Evolutionary conservation across 2,888 invertebrate species (phyloP).

Genomic region (Galerucella pusilla): DNA sequence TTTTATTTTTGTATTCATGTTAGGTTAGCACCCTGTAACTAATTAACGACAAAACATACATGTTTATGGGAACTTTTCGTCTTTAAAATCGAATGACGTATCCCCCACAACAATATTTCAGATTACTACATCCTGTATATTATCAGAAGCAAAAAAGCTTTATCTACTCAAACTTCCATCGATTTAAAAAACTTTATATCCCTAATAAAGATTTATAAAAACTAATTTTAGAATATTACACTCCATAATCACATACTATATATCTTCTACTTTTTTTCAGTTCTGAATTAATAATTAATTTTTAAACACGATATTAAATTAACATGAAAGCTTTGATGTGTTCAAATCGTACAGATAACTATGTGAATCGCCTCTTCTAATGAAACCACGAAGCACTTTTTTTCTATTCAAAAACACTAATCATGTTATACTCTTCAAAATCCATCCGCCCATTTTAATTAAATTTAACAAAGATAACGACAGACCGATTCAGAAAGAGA

Average conservation of each 20-base stretch:
- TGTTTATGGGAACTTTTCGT: too few species aligned
- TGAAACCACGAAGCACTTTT: neutral
- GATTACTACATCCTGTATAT: too few species aligned
- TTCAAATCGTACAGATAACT: neutral
- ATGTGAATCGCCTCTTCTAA: constrained; percentile 2
- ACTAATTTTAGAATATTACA: neutral
- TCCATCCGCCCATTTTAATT: constrained; percentile 4
- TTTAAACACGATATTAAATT: neutral
- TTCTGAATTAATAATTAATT: neutral
- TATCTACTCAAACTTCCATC: too few species aligned
- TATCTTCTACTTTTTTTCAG: neutral
- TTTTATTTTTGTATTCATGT: too few species aligned
- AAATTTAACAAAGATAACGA: constrained; percentile 2
- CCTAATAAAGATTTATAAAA: neutral
- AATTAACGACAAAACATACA: too few species aligned
- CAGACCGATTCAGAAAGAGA: neutral
- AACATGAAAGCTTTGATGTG: neutral
- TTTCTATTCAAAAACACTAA: neutral
- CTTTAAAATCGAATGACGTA: too few species aligned
- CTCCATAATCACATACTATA: neutral
- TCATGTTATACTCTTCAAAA: constrained; percentile 5
- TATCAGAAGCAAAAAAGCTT: too few species aligned
- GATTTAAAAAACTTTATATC: too few species aligned
- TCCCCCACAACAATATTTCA: too few species aligned
- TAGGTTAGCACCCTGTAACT: too few species aligned